Evolutionary conservation across 2,797 vertebrate genomes (phyloP), one percentile per base, ranked within the genome.

Genomic region (Anguilla megastoma): DNA sequence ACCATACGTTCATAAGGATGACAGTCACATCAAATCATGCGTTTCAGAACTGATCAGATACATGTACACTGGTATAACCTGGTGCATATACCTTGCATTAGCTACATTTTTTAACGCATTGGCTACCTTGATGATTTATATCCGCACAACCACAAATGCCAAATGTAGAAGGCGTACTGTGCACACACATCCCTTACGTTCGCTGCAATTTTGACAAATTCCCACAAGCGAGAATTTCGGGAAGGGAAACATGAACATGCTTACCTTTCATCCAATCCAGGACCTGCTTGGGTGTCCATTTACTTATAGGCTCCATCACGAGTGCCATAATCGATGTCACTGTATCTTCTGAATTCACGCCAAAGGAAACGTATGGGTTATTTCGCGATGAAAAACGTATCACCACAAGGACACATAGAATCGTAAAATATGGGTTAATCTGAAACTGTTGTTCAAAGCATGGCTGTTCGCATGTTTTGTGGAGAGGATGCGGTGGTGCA

Each of bases 231-330:
- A 45, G 76, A 45, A 74, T 36, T 45, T 79, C 12, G 33, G 74
- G 14, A 27, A n/a, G 18, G 60, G 41, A 85, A 56, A 56, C 84
- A 12, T 90, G 90, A 90, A 93, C 92, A 92, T 90, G 90, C 90
- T 21, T 97, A 98, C 97, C 97, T 97, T 98, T 98, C 97, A 97
- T 97, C 97, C 97, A 99, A 95, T 98, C 97, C 95, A 97, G 95
- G 92, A 98, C 97, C 95, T 98, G 97, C 96, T 98, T 97, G 95
- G 96, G 96, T 93, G 95, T 97, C 97, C 97, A 97, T 97, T 98
- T 99, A 96, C 96, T 98, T 96, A 98, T 97, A 96, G 97, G 97
- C 96, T 97, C 96, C 96, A 97, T 97, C 93, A 98, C 96, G 94
- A 98, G 94, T 95, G 97, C 97, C 97, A 98, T 97, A 93, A 92